Base-by-base conservation (phyloP, 2,113 vertebrate species). In the Falco punctatus region DNA sequence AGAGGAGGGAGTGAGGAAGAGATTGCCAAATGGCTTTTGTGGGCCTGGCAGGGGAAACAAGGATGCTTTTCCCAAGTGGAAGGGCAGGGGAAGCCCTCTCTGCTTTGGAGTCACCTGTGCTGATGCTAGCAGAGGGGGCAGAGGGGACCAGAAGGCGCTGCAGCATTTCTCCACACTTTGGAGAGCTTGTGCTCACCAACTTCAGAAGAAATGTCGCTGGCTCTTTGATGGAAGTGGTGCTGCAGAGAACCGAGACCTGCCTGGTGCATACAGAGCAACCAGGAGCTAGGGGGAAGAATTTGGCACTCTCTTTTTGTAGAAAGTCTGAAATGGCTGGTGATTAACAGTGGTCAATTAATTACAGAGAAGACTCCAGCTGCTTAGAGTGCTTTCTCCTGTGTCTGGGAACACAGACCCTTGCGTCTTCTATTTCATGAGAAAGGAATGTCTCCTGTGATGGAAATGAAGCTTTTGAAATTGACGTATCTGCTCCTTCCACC, bases 331-430 rank as follows among this genome's bases (percentile, higher is more conserved):
- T 28, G 54, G 52, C 64, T 88, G 86, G 51, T 86, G 77, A 92
- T 95, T 91, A 89, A 91, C 73, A 91, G 93, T 5, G 0, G 49
- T 66, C 64, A 85, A 57, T 74, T 97, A 96, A 96, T 94, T 90
- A 90, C 73, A 38, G 91, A 81, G 65, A 2, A 3, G 59, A 44
- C 66, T 96, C 62, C 66, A 88, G 64, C 69, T 93, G 80, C 84
- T 93, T 46, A 58, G n/a, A n/a, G n/a, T n/a, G n/a, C n/a, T n/a
- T n/a, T n/a, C n/a, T n/a, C n/a, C n/a, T n/a, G n/a, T n/a, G n/a
- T n/a, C n/a, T n/a, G n/a, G n/a, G n/a, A n/a, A n/a, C n/a, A n/a
- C n/a, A n/a, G n/a, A n/a, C n/a, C n/a, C n/a, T n/a, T n/a, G n/a
- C n/a, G n/a, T n/a, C n/a, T n/a, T n/a, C n/a, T n/a, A n/a, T n/a